Evolutionary conservation across 2,797 vertebrate genomes (phyloP), one percentile per base, ranked within the genome.

Genomic region (Trachops cirrhosus): DNA sequence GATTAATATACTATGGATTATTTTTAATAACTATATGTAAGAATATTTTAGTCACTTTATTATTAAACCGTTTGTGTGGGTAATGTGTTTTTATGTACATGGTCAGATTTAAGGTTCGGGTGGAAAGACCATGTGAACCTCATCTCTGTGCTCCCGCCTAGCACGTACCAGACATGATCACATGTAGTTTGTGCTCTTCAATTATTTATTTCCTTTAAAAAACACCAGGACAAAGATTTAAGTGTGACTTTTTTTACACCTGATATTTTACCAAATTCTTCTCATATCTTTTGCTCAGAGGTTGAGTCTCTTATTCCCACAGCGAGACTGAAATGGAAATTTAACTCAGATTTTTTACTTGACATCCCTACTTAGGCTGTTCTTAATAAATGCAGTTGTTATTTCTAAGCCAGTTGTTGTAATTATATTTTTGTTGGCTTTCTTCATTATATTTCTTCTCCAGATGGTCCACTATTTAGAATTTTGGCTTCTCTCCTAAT

Each of bases 361-460:
- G 68, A 96, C 86, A 84, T 94, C 78, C 67, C 75, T 94, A 84
- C 44, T 97, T 75, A 96, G 92, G 75, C 94, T 98, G 96, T 97
- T 98, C 96, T 97, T 98, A 97, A 98, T 97, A 98, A 98, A 98
- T 97, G 88, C 52, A 97, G 94, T 96, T 98, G 91, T 97, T 98
- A 97, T 98, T 98, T 98, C 97, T 97, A 98, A 96, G 94, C 84
- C 97, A 98, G 96, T 98, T 98, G 97, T 97, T 97, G 94, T 98
- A 98, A 98, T 98, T 98, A 89, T 98, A 96, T 98, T 98, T 99
- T 97, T 86, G 83, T 98, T 98, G 98, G 98, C 98, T n/a, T 94
- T 91, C 91, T 96, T 97, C 73, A 95, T 98, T 98, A 89, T 94
- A 94, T 97, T 98, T 98, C 50, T 44, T 97, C 97, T 98, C 97